These are phyloP conservation scores for Pterocles burchelli DNA, from an alignment of 2,113 vertebrate species.

Conservation along the genomic window DNA sequence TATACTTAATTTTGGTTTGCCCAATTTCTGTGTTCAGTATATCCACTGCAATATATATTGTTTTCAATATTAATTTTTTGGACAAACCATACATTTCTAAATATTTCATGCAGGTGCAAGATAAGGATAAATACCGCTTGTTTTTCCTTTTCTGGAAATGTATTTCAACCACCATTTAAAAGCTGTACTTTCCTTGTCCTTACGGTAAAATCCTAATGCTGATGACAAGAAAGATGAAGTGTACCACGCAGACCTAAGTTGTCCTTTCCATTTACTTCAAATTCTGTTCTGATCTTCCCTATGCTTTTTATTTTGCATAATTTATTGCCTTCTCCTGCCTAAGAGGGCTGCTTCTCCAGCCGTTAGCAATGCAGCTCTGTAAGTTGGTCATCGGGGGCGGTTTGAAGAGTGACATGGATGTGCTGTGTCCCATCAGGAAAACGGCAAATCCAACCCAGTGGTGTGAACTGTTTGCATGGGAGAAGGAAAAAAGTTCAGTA, in stretches of 20 bases:
- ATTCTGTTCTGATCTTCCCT: neutral
- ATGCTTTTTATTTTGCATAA: neutral
- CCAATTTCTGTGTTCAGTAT: neutral
- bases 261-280: neutral
- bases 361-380: neutral
- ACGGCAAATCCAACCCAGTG: fast-evolving
- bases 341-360: neutral
- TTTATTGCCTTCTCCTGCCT: neutral
- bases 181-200: neutral
- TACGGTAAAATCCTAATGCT: neutral
- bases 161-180: neutral
- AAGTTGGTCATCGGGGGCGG: neutral
- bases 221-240: neutral
- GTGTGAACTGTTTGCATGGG: neutral
- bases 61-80: neutral
- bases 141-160: neutral
- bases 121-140: neutral
- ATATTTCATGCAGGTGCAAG: neutral
- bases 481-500: neutral
- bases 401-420: neutral
- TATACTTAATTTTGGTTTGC: neutral
- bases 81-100: neutral
- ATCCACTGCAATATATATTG: neutral
- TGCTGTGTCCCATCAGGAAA: neutral
- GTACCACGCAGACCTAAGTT: neutral